Percentiles rank a stretch among this genome's conserved stretches.
These are phyloP conservation scores for Drosophila maculinotata DNA, from an alignment of 2,888 invertebrate genomes.

Conservation along the genomic window DNA sequence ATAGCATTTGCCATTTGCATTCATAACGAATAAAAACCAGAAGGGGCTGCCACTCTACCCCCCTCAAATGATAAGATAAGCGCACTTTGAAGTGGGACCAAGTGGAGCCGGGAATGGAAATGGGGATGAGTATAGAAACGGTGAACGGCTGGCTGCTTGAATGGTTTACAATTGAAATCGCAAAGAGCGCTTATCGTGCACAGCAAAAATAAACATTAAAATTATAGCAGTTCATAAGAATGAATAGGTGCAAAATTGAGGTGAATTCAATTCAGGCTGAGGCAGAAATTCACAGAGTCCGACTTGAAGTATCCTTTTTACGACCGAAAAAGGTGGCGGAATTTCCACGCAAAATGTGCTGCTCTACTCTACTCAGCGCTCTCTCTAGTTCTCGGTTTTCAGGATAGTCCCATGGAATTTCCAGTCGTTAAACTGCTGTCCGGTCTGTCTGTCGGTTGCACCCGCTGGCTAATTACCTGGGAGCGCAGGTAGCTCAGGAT, in stretches of 20 bases:
- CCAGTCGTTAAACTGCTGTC: conserved; percentile 48
- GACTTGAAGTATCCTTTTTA: conserved; percentile 50
- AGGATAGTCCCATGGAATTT: conserved; percentile 30
- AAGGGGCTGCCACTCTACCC: neutral
- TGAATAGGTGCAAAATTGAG: conserved; percentile 5
- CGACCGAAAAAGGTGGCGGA: conserved; percentile 46
- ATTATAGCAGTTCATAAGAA: conserved; percentile 29
- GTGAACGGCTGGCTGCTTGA: no score
- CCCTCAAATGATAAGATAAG: conserved; percentile 49
- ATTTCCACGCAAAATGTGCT: no score
- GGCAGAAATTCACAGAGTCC: conserved; percentile 26
- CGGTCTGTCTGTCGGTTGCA: neutral
- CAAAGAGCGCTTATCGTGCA: conserved; percentile 30
- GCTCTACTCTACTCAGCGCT: no score
- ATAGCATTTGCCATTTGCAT: conserved; percentile 45
- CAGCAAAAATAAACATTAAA: neutral
- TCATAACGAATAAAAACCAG: conserved; percentile 13
- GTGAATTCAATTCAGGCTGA: no score
- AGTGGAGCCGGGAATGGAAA: conserved; percentile 25
- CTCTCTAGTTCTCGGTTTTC: conserved; percentile 22
- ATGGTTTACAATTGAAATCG: conserved; percentile 26
- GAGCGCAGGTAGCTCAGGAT: conserved; percentile 31
- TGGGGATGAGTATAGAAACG: conserved; percentile 7
- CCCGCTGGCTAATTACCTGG: conserved; percentile 42
- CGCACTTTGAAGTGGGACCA: conserved; percentile 27